phyloP scores from a whole-genome alignment of 2,797 vertebrate species.

The Calcarius lapponicus region DNA sequence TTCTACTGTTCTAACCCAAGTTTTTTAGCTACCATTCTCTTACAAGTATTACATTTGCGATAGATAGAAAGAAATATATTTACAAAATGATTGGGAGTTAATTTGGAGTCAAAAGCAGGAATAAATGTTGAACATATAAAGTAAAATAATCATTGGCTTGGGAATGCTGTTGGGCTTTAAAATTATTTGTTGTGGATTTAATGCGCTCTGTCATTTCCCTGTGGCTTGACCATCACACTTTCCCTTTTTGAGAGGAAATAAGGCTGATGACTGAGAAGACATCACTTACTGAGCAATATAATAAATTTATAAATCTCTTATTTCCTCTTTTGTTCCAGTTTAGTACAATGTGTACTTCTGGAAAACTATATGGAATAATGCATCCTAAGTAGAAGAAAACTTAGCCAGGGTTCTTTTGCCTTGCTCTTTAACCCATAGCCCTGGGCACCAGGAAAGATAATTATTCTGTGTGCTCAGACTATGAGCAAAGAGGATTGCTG shows the following conservation, averaged over 20 bases:
- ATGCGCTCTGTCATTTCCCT: background rate
- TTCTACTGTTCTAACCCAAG: background rate
- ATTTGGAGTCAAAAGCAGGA: background rate
- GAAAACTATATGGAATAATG: background rate
- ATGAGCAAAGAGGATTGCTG: background rate
- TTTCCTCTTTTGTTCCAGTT: background rate
- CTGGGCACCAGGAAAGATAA: background rate
- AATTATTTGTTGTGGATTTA: background rate
- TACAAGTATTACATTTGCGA: background rate
- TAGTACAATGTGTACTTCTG: background rate
- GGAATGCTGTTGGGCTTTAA: background rate
- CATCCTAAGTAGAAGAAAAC: background rate
- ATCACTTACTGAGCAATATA: background rate
- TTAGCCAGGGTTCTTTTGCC: background rate
- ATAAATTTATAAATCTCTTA: background rate
- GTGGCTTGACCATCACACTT: background rate
- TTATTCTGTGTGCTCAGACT: background rate
- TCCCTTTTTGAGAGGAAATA: background rate
- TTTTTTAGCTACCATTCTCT: background rate
- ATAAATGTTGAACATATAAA: background rate
- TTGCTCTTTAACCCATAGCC: background rate
- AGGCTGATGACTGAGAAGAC: background rate
- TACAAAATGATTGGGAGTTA: background rate
- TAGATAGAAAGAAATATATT: no score
- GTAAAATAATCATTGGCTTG: background rate